Conservation (phyloP, 1,140 invertebrate genomes). For the Drosophila punjabiensis region DNA sequence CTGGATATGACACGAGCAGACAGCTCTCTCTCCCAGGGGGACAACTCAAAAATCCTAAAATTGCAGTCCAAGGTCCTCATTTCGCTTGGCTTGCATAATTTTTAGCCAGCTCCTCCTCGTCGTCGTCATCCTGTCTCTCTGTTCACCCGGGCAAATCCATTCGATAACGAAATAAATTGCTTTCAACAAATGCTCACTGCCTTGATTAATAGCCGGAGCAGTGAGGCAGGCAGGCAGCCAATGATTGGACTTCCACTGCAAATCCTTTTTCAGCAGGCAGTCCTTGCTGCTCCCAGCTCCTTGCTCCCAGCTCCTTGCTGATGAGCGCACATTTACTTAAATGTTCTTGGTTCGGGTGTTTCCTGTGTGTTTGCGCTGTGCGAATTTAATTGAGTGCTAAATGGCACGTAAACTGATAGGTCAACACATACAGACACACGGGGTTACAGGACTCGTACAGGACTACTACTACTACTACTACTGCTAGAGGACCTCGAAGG, state of each 20-base stretch:
- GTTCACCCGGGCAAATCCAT: slow-evolving; percentile 51
- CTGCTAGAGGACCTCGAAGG: slow-evolving; percentile 9
- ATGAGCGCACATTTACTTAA: slow-evolving; percentile 79
- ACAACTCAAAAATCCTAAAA: slow-evolving; percentile 10
- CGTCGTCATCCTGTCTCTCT: not conserved
- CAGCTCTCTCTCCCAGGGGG: slow-evolving; percentile 11
- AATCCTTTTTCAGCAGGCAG: slow-evolving; percentile 34
- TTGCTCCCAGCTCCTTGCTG: slow-evolving; percentile 41
- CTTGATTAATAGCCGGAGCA: slow-evolving; percentile 71
- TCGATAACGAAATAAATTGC: slow-evolving; percentile 82
- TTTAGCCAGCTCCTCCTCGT: slow-evolving; percentile 24
- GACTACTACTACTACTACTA: not conserved
- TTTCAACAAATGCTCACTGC: slow-evolving; percentile 78
- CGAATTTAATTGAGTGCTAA: slow-evolving; percentile 85
- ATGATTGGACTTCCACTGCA: slow-evolving; percentile 36
- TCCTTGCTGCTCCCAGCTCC: slow-evolving; percentile 4
- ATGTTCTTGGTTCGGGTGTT: slow-evolving; percentile 53
- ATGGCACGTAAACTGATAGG: slow-evolving; percentile 84
- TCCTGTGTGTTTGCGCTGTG: slow-evolving; percentile 65
- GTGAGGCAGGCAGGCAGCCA: slow-evolving; percentile 41
- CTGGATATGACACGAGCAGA: slow-evolving; percentile 11
- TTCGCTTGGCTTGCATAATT: slow-evolving; percentile 58
- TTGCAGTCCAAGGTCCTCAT: slow-evolving; percentile 28
- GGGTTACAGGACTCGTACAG: slow-evolving; percentile 4
- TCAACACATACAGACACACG: slow-evolving; percentile 62